Evolutionary conservation across 2,113 vertebrate genomes (phyloP), one percentile per base, ranked within the genome.

Genomic region (Piaya cayana): DNA sequence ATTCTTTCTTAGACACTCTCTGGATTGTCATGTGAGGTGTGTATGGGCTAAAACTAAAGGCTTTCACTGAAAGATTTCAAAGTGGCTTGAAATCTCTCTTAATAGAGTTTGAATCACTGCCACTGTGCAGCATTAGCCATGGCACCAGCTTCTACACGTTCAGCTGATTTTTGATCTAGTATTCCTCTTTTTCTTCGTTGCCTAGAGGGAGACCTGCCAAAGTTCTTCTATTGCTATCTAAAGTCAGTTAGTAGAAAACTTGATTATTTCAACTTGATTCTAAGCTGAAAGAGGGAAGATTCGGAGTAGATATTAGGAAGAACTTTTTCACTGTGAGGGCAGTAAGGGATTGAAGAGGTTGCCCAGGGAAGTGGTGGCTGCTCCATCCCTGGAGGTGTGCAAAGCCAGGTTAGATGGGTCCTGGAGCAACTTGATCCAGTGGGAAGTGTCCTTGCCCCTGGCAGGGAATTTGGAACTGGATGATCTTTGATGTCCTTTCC

Each of bases 91-190:
- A 78, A 67, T 70, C 50, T 83, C 37, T 70, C 22, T 53, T 15
- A 27, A 42, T 39, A 21, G 37, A 65, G 2, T 49, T 92, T 90
- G 92, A 94, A 56, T 49, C 20, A 2, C 42, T 59, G 86, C 92
- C 90, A 72, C 69, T 16, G 45, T 49, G 22, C 82, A 60, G 63
- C 92, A 45, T 77, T 34, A 72, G 22, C 90, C 27, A 32, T 71
- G 50, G 88, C 78, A 77, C 67, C 67, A 22, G 91, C 83, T 52
- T 43, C 42, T 56, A 22, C 77, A 22, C 23, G 69, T 39, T 88
- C 58, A 90, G 76, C 80, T 94, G 79, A 39, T 56, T 90, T 90
- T 90, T 90, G 45, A 78, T 86, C 88, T 83, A 37, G 52, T 88
- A 56, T 39, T 78, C 70, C 47, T 63, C 77, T 70, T 83, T 58